phyloP scores from a whole-genome alignment of 2,797 vertebrate genomes.

The Epinephelus coioides region DNA sequence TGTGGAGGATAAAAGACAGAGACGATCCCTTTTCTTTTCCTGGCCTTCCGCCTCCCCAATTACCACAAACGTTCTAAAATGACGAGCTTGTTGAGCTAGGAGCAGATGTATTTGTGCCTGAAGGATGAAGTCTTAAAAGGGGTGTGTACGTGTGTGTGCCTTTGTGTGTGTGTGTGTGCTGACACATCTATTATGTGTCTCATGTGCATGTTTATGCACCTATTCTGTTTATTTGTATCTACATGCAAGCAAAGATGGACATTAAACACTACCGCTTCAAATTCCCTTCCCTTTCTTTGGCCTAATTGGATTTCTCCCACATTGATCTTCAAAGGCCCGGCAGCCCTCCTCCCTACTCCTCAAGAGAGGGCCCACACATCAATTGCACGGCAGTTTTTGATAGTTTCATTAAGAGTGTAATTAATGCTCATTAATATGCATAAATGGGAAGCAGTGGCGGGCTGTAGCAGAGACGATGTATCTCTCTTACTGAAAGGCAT shows the following conservation, averaged over 20 bases:
- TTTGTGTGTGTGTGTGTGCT: constrained; percentile 6
- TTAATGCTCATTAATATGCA: constrained; percentile 90
- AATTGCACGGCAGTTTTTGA: constrained; percentile 84
- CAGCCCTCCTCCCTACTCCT: constrained; percentile 74
- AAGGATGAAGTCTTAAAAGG: constrained; percentile 62
- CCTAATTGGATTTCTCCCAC: constrained; percentile 88
- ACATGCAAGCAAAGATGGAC: constrained; percentile 62
- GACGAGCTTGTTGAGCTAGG: constrained; percentile 74
- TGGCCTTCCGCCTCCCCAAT: constrained; percentile 59
- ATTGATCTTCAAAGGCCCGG: constrained; percentile 87
- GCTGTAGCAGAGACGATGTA: constrained; percentile 75
- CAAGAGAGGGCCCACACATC: constrained; percentile 82
- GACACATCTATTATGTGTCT: constrained; percentile 46
- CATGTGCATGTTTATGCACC: constrained; percentile 57
- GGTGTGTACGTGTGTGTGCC: constrained; percentile 32
- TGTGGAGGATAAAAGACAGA: constrained; percentile 60
- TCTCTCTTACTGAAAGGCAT: constrained; percentile 80
- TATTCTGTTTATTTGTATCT: constrained; percentile 65
- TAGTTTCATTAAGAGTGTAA: constrained; percentile 89
- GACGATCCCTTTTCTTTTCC: constrained; percentile 42
- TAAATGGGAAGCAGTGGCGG: constrained; percentile 75
- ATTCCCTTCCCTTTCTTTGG: constrained; percentile 81
- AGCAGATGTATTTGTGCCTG: constrained; percentile 74
- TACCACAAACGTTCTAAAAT: constrained; percentile 55
- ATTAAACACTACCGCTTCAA: constrained; percentile 79